These are phyloP conservation scores for Calonectris borealis DNA, from an alignment of 2,113 vertebrate genomes.

Conservation along the genomic window DNA sequence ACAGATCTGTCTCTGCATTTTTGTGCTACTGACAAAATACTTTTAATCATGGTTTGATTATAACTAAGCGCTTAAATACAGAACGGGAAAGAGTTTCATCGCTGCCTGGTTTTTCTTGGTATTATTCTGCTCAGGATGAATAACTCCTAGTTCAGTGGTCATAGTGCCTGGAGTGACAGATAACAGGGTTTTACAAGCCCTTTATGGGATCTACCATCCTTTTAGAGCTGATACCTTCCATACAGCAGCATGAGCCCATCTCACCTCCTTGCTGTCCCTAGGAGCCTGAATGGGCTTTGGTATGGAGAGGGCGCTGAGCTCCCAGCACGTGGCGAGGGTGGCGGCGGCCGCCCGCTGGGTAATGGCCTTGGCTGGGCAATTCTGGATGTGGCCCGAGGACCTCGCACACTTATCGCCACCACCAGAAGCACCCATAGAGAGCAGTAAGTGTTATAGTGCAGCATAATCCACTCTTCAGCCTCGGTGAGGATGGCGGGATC, in stretches of 20 bases:
- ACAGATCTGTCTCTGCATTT: neutral
- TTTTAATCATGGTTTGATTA: neutral
- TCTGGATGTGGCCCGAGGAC: neutral
- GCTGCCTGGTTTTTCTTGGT: neutral
- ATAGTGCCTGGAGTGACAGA: neutral
- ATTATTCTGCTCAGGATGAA: neutral
- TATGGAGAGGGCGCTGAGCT: neutral
- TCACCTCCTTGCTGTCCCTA: neutral
- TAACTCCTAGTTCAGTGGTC: neutral
- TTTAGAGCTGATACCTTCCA: neutral
- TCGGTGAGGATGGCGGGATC: neutral
- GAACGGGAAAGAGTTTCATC: neutral
- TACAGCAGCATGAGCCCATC: neutral
- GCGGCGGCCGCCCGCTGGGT: neutral
- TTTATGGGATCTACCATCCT: neutral
- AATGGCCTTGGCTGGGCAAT: neutral
- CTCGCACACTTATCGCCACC: neutral
- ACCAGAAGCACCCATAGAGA: neutral
- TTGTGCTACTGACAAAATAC: neutral
- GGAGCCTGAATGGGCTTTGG: neutral
- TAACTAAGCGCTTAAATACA: neutral
- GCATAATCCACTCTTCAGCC: constrained; percentile 10
- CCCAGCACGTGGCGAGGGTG: neutral
- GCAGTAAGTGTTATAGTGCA: neutral
- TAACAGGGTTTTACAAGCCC: neutral